Evolutionary conservation across 2,888 invertebrate species (phyloP), one percentile per base, ranked within the genome.

Genomic region (Dynastes tityus): DNA sequence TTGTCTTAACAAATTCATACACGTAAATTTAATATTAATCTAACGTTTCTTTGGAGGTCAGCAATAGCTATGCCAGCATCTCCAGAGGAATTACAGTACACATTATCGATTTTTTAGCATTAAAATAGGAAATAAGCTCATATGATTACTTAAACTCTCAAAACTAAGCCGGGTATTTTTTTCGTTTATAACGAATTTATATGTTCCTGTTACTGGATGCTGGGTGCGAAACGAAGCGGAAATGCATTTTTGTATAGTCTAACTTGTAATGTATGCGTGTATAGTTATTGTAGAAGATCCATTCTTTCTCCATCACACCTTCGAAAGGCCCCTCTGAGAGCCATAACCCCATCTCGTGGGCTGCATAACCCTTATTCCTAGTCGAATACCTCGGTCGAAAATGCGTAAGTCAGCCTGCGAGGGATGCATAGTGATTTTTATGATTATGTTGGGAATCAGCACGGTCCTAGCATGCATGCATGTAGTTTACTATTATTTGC

Each of bases 281-380:
- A 45, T 49, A 55, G 32, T 55, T 71, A 61, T 74, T 49, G 73
- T 63, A 45, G 29, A 61, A 40, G 40, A 29, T 74, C 81, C 81
- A 82, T 83, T 82, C 81, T 80, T 88, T 88, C 86, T 85, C 86
- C 87, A 87, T 88, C 87, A 86, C 87, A 88, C 88, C 87, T 88
- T 84, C 83, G 84, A 86, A 88, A 85, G 85, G 87, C 86, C 84
- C 91, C 90, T 87, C 86, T 82, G 91, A 90, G 91, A 90, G 89
- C 89, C 89, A 90, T 91, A 91, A 91, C 91, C 91, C 91, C 90
- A 91, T 91, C 90, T 90, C 89, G 87, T 88, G 89, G 88, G 89
- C 85, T 85, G 86, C 86, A 88, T 89, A 89, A 89, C 89, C 89
- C 89, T 89, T 88, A 88, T 87, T 83, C 84, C 83, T 78, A 74